Evolutionary conservation across 2,113 vertebrate species (phyloP).

Genomic region (Muntiacus reevesi): DNA sequence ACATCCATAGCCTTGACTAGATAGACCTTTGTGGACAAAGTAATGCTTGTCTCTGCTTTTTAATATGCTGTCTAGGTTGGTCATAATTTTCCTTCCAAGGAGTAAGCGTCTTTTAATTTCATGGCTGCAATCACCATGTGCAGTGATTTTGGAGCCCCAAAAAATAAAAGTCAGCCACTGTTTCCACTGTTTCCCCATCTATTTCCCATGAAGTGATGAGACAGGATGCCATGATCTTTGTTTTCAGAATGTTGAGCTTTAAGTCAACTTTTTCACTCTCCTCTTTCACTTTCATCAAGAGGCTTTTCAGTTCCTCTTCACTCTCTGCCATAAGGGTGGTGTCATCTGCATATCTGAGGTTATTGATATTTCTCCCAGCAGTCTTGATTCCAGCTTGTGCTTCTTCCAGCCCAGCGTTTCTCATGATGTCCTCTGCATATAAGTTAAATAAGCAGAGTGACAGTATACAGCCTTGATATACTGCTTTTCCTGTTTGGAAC

Average conservation of each 20-base stretch:
- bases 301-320: background rate
- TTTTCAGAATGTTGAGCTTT: background rate
- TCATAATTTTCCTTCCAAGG: background rate
- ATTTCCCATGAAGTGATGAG: background rate
- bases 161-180: background rate
- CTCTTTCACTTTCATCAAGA: background rate
- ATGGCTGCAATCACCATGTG: accelerated
- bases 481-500: background rate
- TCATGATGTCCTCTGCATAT: background rate
- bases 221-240: background rate
- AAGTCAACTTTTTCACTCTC: background rate
- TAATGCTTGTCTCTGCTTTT: background rate
- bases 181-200: background rate
- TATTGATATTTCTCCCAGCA: background rate
- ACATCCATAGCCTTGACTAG: background rate
- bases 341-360: background rate
- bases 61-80: background rate
- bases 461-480: background rate
- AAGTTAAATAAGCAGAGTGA: background rate
- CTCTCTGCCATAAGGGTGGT: background rate
- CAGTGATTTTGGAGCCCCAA: background rate
- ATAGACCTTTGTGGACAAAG: background rate
- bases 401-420: background rate
- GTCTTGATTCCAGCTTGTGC: background rate
- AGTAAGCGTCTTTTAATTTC: background rate